phyloP scores from a whole-genome alignment of 2,113 vertebrate genomes.

The Apeltes quadracus region DNA sequence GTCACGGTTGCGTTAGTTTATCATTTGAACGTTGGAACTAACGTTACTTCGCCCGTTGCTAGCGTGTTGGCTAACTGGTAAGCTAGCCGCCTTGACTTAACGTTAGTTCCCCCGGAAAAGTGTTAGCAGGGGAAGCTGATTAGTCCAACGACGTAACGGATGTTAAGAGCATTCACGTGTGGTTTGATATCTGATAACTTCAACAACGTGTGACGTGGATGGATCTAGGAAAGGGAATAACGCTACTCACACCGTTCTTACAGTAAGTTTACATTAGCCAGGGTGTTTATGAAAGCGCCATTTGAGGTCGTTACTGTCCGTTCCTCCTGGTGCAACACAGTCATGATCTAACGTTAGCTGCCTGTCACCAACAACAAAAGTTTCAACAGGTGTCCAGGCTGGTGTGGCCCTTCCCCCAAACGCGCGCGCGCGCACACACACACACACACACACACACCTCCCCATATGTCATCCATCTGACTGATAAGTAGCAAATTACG shows the following conservation, averaged over 20 bases:
- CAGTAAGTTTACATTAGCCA: no score
- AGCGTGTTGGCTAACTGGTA: conserved; percentile 64
- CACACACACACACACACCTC: conserved; percentile 8
- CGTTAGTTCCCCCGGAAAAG: conserved; percentile 6
- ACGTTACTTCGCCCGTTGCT: conserved; percentile 22
- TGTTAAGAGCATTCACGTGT: background rate
- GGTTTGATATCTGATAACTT: background rate
- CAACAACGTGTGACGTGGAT: background rate
- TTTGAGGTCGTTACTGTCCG: background rate
- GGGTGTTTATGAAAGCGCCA: background rate
- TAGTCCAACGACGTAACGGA: background rate
- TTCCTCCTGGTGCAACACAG: background rate
- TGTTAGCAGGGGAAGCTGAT: conserved; percentile 14
- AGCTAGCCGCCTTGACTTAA: conserved; percentile 57
- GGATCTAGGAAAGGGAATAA: background rate
- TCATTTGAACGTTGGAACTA: background rate
- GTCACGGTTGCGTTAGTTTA: background rate
- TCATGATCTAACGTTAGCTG: conserved; percentile 14
- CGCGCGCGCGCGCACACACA: conserved; percentile 2
- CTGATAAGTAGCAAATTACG: conserved; percentile 64
- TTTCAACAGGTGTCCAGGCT: conserved; percentile 78
- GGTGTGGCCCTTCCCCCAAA: conserved; percentile 60
- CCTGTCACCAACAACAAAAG: conserved; percentile 53
- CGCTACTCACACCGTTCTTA: background rate
- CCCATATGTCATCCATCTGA: conserved; percentile 59